A percentile compares a stretch with the other conserved stretches of the same genome.
Conservation (phyloP, 1,140 invertebrate genomes). For the Teleogryllus occipitalis region DNA sequence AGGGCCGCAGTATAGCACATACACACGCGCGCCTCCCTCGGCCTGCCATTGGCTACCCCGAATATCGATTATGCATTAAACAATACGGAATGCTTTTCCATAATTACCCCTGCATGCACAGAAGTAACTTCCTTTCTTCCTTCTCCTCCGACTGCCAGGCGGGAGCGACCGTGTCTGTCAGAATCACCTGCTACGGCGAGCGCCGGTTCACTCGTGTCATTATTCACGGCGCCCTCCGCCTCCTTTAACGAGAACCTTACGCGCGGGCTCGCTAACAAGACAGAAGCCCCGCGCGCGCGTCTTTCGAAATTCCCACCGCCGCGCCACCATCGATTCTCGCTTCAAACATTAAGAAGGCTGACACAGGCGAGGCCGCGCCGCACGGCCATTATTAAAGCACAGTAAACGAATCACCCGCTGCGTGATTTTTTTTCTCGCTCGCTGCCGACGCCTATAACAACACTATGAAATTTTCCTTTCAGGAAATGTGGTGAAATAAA, state of each 20-base stretch:
- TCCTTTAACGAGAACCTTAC: neutral
- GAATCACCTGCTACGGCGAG: neutral
- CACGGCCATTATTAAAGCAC: neutral
- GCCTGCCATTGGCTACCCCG: neutral
- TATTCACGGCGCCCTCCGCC: neutral
- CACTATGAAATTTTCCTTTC: neutral
- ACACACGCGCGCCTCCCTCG: neutral
- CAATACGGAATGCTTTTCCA: constrained; percentile 11
- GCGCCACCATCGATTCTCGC: neutral
- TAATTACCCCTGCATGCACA: constrained; percentile 11
- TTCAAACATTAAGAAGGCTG: neutral
- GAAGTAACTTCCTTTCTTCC: constrained; percentile 1
- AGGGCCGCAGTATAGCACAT: neutral
- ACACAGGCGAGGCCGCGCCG: neutral
- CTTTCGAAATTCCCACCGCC: neutral
- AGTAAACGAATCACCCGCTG: neutral
- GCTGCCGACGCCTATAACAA: neutral
- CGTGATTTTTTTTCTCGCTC: neutral
- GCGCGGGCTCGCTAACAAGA: neutral
- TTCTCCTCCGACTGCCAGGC: neutral
- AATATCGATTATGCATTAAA: constrained; percentile 16
- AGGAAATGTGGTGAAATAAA: no score
- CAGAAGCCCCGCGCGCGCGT: neutral
- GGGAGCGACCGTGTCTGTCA: neutral
- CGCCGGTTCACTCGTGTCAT: neutral